These are phyloP conservation scores for Neocrepidodera transversa DNA, from an alignment of 2,888 invertebrate genomes.

Conservation along the genomic window DNA sequence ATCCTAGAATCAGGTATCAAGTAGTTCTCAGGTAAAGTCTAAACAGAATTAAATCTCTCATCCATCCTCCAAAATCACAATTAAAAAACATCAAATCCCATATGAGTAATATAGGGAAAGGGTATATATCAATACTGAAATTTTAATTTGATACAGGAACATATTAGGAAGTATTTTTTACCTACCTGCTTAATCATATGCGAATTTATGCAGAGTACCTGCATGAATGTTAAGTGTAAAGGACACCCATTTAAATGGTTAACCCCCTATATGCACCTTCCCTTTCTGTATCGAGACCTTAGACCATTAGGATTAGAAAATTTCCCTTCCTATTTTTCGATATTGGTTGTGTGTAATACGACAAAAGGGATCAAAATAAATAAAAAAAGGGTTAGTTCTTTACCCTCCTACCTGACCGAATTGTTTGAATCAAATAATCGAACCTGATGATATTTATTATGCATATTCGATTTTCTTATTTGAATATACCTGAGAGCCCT, in stretches of 20 bases:
- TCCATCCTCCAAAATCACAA: constrained; percentile 29
- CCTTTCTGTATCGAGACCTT: constrained; percentile 24
- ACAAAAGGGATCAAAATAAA: constrained; percentile 30
- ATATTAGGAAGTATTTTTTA: constrained; percentile 56
- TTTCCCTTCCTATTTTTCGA: constrained; percentile 30
- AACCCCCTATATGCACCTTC: constrained; percentile 47
- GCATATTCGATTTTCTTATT: constrained; percentile 61
- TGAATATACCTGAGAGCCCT: constrained; percentile 57
- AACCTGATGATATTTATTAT: constrained; percentile 59
- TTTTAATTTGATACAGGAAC: constrained; percentile 45
- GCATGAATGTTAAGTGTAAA: constrained; percentile 63
- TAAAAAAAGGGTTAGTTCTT: constrained; percentile 25
- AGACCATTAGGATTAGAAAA: constrained; percentile 38
- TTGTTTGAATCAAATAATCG: constrained; percentile 25
- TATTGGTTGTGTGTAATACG: constrained; percentile 28
- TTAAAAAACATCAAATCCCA: constrained; percentile 23
- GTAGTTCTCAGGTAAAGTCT: constrained; percentile 31
- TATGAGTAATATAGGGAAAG: neutral
- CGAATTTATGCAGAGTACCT: constrained; percentile 61
- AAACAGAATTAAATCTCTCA: constrained; percentile 30
- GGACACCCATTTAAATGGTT: constrained; percentile 59
- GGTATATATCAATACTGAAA: constrained; percentile 39
- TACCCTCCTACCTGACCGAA: constrained; percentile 26
- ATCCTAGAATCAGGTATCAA: constrained; percentile 57
- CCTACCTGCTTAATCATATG: constrained; percentile 62